Evolutionary conservation across 2,888 invertebrate genomes (phyloP), one percentile per base, ranked within the genome.

Genomic region (Habrosyne pyritoides): DNA sequence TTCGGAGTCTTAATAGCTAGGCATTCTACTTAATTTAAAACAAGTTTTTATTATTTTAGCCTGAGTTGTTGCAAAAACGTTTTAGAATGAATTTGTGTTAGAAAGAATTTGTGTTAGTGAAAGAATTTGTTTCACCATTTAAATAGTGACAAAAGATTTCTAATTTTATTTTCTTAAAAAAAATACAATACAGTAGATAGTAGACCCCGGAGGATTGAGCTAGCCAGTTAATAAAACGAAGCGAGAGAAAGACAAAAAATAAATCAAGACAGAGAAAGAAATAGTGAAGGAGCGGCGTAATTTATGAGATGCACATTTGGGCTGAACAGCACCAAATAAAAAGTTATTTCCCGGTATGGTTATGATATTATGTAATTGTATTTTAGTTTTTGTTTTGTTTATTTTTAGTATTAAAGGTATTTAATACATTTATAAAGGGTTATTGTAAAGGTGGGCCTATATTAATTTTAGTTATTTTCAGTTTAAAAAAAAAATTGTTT

Each of bases 281-380:
- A 83, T 69, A 86, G 71, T 79, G 81, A 86, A 88, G 89, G 85
- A 88, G 81, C 78, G 77, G 53, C 71, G 78, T 91, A 79, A 93
- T 93, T 93, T 92, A 92, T 91, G 87, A 64, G 86, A 86, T 90
- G 91, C 91, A 93, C 91, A 91, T 91, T 91, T 88, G 89, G 88
- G 84, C 84, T 81, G 83, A 89, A 87, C 85, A 84, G 85, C 81
- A 78, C 77, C 81, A 83, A 89, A 89, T 86, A 88, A 89, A 90
- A 90, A 88, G 77, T 81, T 85, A 83, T 81, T 81, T 77, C 80
- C 71, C 69, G 70, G 83, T 86, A 85, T 77, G 81, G 82, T 84
- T 83, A 81, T 81, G 77, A 84, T 79, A 86, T 83, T 77, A 77
- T n/a, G 79, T 77, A 64, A 73, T 73, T 53, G 68, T 66, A 57